Evolutionary conservation across 2,113 vertebrate genomes (phyloP), one percentile per base, ranked within the genome.

Genomic region (Alectura lathami): DNA sequence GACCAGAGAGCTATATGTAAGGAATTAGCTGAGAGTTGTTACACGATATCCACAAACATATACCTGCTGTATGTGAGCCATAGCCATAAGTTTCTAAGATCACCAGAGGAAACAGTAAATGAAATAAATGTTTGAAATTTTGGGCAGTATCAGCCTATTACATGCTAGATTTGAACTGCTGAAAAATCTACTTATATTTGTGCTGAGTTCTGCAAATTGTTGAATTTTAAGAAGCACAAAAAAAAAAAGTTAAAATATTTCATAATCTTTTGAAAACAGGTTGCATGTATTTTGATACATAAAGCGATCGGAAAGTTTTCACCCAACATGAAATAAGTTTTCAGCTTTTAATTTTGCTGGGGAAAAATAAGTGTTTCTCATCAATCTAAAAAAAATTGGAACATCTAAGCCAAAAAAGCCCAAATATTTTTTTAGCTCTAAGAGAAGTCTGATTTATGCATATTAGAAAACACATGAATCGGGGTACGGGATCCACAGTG

Each of bases 11-110:
- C 45, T 81, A 50, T n/a, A 1, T 0, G 13, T 6, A 60, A 20
- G 11, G 20, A 56, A 34, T 11, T 8, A 27, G 13, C 22, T 0
- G 1, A 22, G 11, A 38, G 3, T 24, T 38, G 63, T 79, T 76
- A 45, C 17, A 16, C 13, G 18, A 0, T 14, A 9, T 14, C 12
- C 32, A 29, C 34, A 60, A 42, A 60, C 4, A 20, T 3, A 8
- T 48, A 51, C 27, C n/a, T 62, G 29, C 26, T 73, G 13, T 14
- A 2, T 6, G 12, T 47, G 43, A 81, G 26, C 36, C 57, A 11
- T 9, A 24, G 8, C 8, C 21, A 8, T 32, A 54, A 5, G 4
- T 18, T 89, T 81, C 38, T 67, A 22, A n/a, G 11, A 13, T 70
- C 42, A 54, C 16, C 38, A 57, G 54, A 57, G 18, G 2, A 66